Percentiles rank a stretch among this genome's conserved stretches.
Evolutionary conservation across 2,888 invertebrate species (phyloP).

Genomic region (Sinhomidia bicolor): DNA sequence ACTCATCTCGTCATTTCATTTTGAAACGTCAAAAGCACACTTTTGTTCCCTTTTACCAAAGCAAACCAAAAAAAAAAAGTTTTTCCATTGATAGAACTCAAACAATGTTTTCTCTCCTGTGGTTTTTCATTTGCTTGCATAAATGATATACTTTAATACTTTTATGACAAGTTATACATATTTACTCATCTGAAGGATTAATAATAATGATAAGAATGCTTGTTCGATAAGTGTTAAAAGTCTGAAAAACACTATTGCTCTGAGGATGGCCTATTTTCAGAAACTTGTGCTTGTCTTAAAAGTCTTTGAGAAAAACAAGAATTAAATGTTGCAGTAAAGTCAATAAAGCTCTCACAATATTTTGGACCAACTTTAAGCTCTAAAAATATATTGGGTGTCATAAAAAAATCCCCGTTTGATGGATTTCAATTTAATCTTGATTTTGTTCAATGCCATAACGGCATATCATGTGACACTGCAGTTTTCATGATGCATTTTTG

Average conservation of each 20-base stretch:
- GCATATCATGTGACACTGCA: slow-evolving; percentile 56
- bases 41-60: slow-evolving; percentile 60
- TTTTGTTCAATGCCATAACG: neutral
- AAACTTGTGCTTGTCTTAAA: neutral
- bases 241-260: neutral
- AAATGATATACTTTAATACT: slow-evolving; percentile 49
- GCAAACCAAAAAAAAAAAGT: slow-evolving; percentile 50
- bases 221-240: slow-evolving; percentile 34
- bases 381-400: neutral
- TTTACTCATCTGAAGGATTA: slow-evolving; percentile 51
- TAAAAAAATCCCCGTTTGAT: no score
- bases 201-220: slow-evolving; percentile 29
- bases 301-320: slow-evolving; percentile 23
- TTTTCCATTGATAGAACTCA: slow-evolving; percentile 40
- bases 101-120: slow-evolving; percentile 63
- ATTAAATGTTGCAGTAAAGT: slow-evolving; percentile 62
- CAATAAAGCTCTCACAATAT: neutral
- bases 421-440: neutral
- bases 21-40: neutral
- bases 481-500: slow-evolving; percentile 21
- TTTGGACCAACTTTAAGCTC: no score
- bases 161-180: slow-evolving; percentile 68
- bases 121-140: slow-evolving; percentile 63
- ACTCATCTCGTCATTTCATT: neutral
- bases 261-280: slow-evolving; percentile 58